Evolutionary conservation across 2,888 invertebrate species (phyloP).

Genomic region (Acronicta alni): DNA sequence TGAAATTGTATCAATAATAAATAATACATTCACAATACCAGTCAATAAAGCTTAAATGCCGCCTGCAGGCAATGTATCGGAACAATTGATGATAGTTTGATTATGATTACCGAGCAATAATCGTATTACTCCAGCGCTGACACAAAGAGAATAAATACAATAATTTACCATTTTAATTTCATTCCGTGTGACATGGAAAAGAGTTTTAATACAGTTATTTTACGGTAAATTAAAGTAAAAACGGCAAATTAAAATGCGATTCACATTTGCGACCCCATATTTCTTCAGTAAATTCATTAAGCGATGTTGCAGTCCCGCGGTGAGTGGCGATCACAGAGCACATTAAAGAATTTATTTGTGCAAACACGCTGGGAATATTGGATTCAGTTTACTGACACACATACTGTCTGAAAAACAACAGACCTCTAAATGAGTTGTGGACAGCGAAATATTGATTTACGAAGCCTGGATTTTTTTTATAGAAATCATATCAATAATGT

Average conservation of each 20-base stretch:
- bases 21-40: conserved; percentile 18
- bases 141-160: conserved; percentile 39
- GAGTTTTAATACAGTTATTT: conserved; percentile 25
- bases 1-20: conserved; percentile 26
- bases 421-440: background rate
- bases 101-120: conserved; percentile 40
- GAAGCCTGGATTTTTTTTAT: too few species aligned
- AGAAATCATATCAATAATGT: too few species aligned
- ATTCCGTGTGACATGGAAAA: conserved; percentile 17
- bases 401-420: background rate
- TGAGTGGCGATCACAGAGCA: conserved; percentile 49
- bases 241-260: conserved; percentile 56
- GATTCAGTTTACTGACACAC: conserved; percentile 17
- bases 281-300: conserved; percentile 66
- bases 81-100: conserved; percentile 51
- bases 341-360: conserved; percentile 52
- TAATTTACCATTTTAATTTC: conserved; percentile 33
- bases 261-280: conserved; percentile 61
- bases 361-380: conserved; percentile 43
- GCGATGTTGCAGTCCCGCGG: conserved; percentile 45
- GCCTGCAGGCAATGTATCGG: conserved; percentile 49
- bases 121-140: conserved; percentile 36
- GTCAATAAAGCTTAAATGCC: conserved; percentile 44
- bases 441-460: too few species aligned
- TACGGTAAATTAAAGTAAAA: conserved; percentile 27